Conservation (phyloP, 2,888 invertebrate genomes). For the Trachelus troglodyta region DNA sequence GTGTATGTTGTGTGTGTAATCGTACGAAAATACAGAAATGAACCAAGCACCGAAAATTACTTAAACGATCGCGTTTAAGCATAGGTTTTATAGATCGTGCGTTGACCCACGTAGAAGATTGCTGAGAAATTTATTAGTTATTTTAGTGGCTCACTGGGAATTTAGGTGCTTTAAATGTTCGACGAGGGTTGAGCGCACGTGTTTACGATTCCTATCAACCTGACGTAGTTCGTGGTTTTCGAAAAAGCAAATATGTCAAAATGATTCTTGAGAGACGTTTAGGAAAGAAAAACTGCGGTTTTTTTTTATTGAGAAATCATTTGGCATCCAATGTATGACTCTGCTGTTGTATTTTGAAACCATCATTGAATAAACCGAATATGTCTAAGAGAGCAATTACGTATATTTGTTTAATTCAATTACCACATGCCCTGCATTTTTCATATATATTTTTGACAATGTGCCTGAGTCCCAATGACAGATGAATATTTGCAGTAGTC, state of each 20-base stretch:
- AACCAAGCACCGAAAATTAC: constrained; percentile 20
- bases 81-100: constrained; percentile 31
- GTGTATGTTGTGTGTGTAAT: constrained; percentile 66
- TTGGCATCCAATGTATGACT: constrained; percentile 43
- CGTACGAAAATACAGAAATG: constrained; percentile 51
- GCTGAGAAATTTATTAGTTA: constrained; percentile 30
- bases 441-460: neutral
- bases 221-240: constrained; percentile 9
- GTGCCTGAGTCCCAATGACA: neutral
- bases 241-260: constrained; percentile 9
- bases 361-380: constrained; percentile 59
- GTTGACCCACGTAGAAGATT: constrained; percentile 35
- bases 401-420: neutral
- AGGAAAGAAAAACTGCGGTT: no score
- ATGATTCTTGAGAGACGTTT: no score
- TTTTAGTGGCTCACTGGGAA: constrained; percentile 15
- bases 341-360: constrained; percentile 56
- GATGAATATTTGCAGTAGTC: neutral
- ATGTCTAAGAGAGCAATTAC: constrained; percentile 21
- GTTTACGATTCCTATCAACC: constrained; percentile 27
- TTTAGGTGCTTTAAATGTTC: constrained; percentile 29
- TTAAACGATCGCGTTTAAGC: constrained; percentile 1
- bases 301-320: no score
- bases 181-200: constrained; percentile 34
- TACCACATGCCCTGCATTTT: neutral